Conservation (phyloP, 2,888 invertebrate genomes). For the Sinhomidia bicolor region DNA sequence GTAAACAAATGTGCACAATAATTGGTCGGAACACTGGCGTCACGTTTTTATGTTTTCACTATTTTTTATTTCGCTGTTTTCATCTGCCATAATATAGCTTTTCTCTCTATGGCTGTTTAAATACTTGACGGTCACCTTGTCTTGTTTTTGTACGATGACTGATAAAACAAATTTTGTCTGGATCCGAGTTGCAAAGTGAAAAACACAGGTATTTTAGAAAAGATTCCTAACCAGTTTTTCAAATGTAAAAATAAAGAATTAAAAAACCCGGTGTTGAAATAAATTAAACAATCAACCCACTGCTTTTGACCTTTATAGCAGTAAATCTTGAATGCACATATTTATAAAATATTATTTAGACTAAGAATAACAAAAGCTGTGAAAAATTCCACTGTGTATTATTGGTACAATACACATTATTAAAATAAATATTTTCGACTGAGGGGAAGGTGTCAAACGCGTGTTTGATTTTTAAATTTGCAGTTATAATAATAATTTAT, state of each 20-base stretch:
- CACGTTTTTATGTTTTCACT: too few species aligned
- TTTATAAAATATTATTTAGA: background rate
- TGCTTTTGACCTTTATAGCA: too few species aligned
- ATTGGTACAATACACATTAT: background rate
- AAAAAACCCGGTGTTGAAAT: too few species aligned
- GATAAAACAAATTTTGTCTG: background rate
- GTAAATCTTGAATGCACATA: background rate
- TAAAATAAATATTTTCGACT: background rate
- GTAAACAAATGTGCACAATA: too few species aligned
- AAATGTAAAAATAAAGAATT: too few species aligned
- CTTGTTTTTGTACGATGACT: background rate
- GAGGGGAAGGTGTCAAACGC: background rate
- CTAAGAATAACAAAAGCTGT: background rate
- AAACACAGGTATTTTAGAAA: too few species aligned
- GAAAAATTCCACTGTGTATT: background rate
- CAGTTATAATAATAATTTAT: background rate
- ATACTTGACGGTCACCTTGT: constrained; percentile 10
- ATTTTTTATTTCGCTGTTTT: too few species aligned
- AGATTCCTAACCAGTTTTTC: too few species aligned
- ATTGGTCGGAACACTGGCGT: too few species aligned
- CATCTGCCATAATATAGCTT: too few species aligned
- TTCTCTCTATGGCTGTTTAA: background rate
- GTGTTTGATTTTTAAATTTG: background rate
- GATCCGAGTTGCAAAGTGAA: background rate
- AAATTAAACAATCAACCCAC: too few species aligned